Percentiles rank a stretch among this genome's conserved stretches.
Evolutionary conservation across 2,797 vertebrate genomes (phyloP).

Genomic region (Peromyscus attwateri): DNA sequence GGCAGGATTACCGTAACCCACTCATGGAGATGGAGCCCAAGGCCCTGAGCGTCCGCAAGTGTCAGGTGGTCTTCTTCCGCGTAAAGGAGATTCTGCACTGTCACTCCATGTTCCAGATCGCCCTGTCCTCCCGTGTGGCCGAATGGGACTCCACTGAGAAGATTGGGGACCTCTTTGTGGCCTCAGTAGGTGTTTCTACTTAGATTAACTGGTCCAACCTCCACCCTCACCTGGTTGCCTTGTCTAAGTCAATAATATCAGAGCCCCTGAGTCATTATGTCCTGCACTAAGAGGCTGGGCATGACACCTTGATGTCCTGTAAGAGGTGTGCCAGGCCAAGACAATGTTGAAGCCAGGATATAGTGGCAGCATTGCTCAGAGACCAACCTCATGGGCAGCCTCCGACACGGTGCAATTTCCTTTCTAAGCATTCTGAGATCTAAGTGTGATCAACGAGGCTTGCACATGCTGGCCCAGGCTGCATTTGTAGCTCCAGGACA

Average conservation of each 20-base stretch:
- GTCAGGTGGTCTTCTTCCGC: slow-evolving; percentile 93
- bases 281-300: not conserved
- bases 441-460: not conserved
- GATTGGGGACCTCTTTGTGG: slow-evolving; percentile 97
- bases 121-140: slow-evolving; percentile 93
- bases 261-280: not conserved
- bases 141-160: slow-evolving; percentile 96
- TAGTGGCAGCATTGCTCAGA: not conserved
- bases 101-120: slow-evolving; percentile 98
- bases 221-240: not conserved
- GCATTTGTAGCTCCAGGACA: accelerated
- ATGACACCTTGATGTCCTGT: not conserved
- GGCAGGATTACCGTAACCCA: slow-evolving; percentile 95
- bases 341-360: accelerated
- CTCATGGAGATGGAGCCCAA: slow-evolving; percentile 95
- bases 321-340: not conserved
- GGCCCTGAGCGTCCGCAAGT: slow-evolving; percentile 94
- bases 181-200: slow-evolving; percentile 90
- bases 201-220: not conserved
- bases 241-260: not conserved
- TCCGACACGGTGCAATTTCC: not conserved
- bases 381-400: not conserved
- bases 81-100: slow-evolving; percentile 96
- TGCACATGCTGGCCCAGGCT: not conserved
- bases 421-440: not conserved